Evolutionary conservation across 1,140 invertebrate genomes (phyloP), one percentile per base, ranked within the genome.

Genomic region (Prorops nasuta): DNA sequence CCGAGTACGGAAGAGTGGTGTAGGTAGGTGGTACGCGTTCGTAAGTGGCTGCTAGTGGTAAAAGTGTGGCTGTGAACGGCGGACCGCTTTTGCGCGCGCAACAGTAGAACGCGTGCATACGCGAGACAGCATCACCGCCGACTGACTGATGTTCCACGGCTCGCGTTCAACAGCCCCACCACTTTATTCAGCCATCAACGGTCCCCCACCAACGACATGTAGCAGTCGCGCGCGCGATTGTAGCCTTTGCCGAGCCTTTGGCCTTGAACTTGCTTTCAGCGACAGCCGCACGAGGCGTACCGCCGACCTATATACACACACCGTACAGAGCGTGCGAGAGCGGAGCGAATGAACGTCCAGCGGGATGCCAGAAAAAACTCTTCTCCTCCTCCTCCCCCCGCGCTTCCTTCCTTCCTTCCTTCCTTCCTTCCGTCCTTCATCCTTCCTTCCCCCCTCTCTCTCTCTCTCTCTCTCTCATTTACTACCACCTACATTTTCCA

Each of bases 181-280:
- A 62, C 70, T 68, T 67, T 28, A 62, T 65, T 65, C 70, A 70
- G 52, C 74, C 75, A 69, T 76, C 72, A 74, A 76, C 71, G 69
- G 65, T 52, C 65, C 67, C 67, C 66, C 71, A 66, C 67, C 64
- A 58, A n/a, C n/a, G n/a, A n/a, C n/a, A n/a, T n/a, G n/a, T n/a
- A n/a, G n/a, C n/a, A n/a, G n/a, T n/a, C n/a, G n/a, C n/a, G n/a
- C 41, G 48, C 53, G 59, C 60, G 67, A 70, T 75, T 70, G 72
- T 74, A 73, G 75, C 75, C 73, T 77, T 76, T 77, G 71, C 72
- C 68, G 69, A 77, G 76, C 71, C 71, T 77, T 72, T 76, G 76
- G 76, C 84, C 85, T 86, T 86, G 84, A 86, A 87, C 84, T 86
- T 87, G 84, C 81, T 77, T 78, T 77, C 75, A 72, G 76, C 72